Percentiles rank a stretch among this genome's conserved stretches.
phyloP scores from a whole-genome alignment of 1,140 invertebrate species.

The Elymnias hypermnestra region DNA sequence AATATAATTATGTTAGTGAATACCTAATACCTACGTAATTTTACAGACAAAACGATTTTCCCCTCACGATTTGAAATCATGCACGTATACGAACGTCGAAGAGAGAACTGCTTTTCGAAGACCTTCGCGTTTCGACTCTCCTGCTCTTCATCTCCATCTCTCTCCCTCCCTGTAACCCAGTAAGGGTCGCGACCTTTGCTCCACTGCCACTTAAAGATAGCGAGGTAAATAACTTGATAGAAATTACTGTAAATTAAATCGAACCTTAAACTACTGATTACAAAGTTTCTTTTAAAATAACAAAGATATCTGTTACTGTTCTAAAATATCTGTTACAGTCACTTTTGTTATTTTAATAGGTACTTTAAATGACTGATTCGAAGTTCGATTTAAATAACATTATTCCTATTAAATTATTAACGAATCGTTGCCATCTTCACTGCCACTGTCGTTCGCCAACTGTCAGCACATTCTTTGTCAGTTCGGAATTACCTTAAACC shows the following conservation, averaged over 20 bases:
- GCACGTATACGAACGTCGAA: conserved; percentile 68
- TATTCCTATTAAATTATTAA: no score
- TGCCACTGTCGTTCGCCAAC: conserved; percentile 28
- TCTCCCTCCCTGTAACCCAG: conserved; percentile 8
- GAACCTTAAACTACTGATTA: no score
- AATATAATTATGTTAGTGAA: conserved; percentile 73
- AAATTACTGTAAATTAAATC: no score
- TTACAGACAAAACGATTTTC: conserved; percentile 63
- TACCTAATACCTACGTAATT: conserved; percentile 65
- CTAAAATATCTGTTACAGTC: no score
- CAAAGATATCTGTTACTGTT: no score
- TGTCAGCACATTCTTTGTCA: conserved; percentile 32
- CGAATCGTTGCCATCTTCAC: no score
- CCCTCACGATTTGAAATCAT: conserved; percentile 65
- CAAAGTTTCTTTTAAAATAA: no score
- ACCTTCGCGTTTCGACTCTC: conserved; percentile 30
- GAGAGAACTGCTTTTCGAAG: conserved; percentile 48
- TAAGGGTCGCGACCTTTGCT: conserved; percentile 3
- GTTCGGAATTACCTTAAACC: conserved; percentile 40
- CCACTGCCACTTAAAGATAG: no score
- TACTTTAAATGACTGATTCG: no score
- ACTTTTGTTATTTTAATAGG: conserved; percentile 6
- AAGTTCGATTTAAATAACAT: no score
- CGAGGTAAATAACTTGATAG: no score
- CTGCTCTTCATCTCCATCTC: not conserved